phyloP scores from a whole-genome alignment of 2,888 invertebrate genomes.

The Ceraclea dissimilis region DNA sequence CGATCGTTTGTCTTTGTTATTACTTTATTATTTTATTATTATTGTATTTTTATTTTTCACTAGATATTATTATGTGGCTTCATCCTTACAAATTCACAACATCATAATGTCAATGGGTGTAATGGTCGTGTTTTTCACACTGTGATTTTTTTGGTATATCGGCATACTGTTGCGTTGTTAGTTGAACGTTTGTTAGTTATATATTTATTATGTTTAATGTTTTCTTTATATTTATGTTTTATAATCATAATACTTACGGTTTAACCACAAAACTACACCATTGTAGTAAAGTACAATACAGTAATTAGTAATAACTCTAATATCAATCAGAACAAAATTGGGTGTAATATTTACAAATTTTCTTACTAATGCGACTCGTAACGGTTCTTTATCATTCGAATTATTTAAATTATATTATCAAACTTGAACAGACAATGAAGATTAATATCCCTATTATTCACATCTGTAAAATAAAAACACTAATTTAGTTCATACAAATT shows the following conservation, averaged over 20 bases:
- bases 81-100: conserved; percentile 22
- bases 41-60: conserved; percentile 9
- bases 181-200: conserved; percentile 1
- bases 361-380: too few relatives aligned
- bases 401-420: too few relatives aligned
- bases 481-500: too few relatives aligned
- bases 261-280: too few relatives aligned
- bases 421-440: too few relatives aligned
- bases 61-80: conserved; percentile 25
- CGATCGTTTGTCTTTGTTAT: conserved; percentile 23
- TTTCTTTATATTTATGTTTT: not conserved
- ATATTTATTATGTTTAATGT: not conserved
- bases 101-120: not conserved
- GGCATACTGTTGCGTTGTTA: conserved; percentile 19
- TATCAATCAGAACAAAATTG: too few relatives aligned
- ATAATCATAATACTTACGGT: too few relatives aligned
- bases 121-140: conserved; percentile 19
- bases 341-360: not conserved
- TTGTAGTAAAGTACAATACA: too few relatives aligned
- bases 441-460: too few relatives aligned
- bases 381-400: too few relatives aligned
- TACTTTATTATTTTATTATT: not conserved
- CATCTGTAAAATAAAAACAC: too few relatives aligned
- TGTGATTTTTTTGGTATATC: conserved; percentile 17
- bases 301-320: too few relatives aligned